These are phyloP conservation scores for Conus betulinus DNA, from an alignment of 1,140 invertebrate genomes.

Conservation along the genomic window DNA sequence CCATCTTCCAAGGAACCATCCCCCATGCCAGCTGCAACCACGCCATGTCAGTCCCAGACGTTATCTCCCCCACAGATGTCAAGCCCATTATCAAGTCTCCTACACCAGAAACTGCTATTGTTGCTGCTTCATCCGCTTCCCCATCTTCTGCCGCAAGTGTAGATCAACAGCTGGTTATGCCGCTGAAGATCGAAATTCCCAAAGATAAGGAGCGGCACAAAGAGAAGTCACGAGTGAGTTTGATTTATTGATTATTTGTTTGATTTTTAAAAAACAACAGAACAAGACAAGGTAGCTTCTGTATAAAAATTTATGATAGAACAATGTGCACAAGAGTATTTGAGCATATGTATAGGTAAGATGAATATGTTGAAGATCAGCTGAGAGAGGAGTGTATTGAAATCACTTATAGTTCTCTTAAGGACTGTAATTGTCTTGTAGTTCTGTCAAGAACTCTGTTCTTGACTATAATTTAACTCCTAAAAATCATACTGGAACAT, in stretches of 20 bases:
- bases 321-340: too few relatives aligned
- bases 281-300: too few relatives aligned
- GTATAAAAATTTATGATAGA: too few relatives aligned
- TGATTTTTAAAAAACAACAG: too few relatives aligned
- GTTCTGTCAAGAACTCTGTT: too few relatives aligned
- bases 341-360: too few relatives aligned
- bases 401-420: too few relatives aligned
- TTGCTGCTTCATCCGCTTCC: constrained; percentile 21
- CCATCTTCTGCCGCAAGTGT: constrained; percentile 14
- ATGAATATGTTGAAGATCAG: too few relatives aligned
- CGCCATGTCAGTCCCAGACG: not conserved
- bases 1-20: not conserved
- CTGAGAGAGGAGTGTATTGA: too few relatives aligned
- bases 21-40: not conserved
- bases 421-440: too few relatives aligned
- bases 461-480: too few relatives aligned
- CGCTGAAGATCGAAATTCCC: constrained; percentile 36
- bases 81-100: constrained; percentile 21
- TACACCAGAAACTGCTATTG: constrained; percentile 25
- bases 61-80: constrained; percentile 2
- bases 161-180: constrained; percentile 35
- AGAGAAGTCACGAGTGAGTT: constrained; percentile 22
- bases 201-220: constrained; percentile 40
- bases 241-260: not conserved
- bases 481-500: too few relatives aligned